A percentile compares a stretch with the other conserved stretches of the same genome.
Conservation (phyloP, 2,113 vertebrate genomes). For the Tympanuchus pallidicinctus region DNA sequence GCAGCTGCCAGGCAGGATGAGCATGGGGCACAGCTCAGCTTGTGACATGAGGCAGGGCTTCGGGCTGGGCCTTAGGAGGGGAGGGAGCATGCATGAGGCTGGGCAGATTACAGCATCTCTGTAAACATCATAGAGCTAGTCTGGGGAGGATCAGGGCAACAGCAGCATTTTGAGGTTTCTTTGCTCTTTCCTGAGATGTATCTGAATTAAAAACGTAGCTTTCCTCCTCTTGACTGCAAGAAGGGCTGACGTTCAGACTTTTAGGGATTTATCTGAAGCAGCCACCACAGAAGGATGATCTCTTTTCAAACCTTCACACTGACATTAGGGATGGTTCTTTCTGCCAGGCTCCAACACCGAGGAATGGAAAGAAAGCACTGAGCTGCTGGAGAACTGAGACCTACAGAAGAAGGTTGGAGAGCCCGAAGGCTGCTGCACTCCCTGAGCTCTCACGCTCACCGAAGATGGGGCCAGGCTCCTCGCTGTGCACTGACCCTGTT, state of each 20-base stretch:
- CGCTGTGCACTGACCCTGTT: not conserved
- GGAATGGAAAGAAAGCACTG: not conserved
- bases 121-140: not conserved
- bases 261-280: not conserved
- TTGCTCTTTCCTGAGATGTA: not conserved
- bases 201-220: not conserved
- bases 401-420: not conserved
- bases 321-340: not conserved
- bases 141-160: not conserved
- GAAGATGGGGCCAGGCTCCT: not conserved
- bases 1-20: not conserved
- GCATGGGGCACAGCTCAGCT: not conserved
- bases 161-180: not conserved
- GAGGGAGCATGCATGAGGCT: not conserved
- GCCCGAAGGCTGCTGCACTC: not conserved
- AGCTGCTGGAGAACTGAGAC: accelerated
- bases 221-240: not conserved
- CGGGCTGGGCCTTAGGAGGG: not conserved
- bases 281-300: not conserved
- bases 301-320: not conserved
- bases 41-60: not conserved
- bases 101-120: not conserved
- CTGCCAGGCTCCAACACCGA: not conserved
- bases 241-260: not conserved
- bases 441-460: not conserved